Percentiles rank a stretch among this genome's conserved stretches.
Evolutionary conservation across 2,113 vertebrate genomes (phyloP).

Genomic region (Mormyrus lacerda): DNA sequence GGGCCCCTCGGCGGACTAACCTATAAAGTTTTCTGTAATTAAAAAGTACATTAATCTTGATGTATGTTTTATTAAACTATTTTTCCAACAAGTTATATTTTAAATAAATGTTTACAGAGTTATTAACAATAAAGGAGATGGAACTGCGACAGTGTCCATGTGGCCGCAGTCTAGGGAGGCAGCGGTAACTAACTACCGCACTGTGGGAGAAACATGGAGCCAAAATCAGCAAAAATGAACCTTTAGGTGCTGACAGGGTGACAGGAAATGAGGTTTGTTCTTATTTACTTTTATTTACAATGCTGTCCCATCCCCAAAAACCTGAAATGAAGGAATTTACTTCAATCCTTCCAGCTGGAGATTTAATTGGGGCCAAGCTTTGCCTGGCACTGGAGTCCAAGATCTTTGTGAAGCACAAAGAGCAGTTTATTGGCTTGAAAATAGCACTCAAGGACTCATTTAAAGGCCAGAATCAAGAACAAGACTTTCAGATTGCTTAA

Average conservation of each 20-base stretch:
- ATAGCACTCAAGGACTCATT: neutral
- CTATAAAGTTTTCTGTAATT: conserved; percentile 51
- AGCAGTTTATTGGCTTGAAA: neutral
- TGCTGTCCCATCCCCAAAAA: neutral
- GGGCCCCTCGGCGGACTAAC: conserved; percentile 42
- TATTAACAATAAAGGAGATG: neutral
- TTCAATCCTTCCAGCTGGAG: neutral
- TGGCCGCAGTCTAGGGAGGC: neutral
- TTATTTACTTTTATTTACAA: neutral
- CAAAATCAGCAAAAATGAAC: neutral
- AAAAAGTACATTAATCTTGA: conserved; percentile 50
- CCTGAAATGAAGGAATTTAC: neutral
- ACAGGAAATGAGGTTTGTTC: neutral
- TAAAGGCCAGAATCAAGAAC: neutral
- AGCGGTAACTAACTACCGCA: neutral
- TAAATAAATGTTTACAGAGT: conserved; percentile 37
- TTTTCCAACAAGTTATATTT: conserved; percentile 25
- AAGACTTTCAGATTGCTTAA: neutral
- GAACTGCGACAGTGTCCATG: neutral
- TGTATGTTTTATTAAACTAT: conserved; percentile 41
- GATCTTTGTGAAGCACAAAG: neutral
- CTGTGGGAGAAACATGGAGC: neutral
- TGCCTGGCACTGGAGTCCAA: neutral
- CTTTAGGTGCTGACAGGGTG: neutral
- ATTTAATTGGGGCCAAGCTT: neutral